These are phyloP conservation scores for Poecilus cupreus DNA, from an alignment of 2,888 invertebrate genomes.

Conservation along the genomic window DNA sequence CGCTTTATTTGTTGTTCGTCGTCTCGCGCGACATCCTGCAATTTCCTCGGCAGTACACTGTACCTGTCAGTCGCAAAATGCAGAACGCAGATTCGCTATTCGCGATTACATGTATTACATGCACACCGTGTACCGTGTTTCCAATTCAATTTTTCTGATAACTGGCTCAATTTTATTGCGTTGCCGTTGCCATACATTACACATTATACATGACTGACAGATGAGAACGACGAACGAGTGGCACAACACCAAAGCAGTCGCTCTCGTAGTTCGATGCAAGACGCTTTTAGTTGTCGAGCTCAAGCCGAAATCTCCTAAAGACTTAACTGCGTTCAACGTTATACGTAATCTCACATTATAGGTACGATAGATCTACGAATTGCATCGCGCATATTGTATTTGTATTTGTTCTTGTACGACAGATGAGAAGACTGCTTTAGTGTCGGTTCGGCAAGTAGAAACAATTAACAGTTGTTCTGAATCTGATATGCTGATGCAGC, in stretches of 20 bases:
- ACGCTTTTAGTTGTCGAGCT: background rate
- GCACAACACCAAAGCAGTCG: background rate
- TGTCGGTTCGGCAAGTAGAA: background rate
- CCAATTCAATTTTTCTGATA: constrained; percentile 25
- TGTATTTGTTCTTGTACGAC: constrained; percentile 3
- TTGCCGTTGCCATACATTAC: too few relatives aligned
- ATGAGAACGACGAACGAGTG: background rate
- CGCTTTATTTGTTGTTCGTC: constrained; percentile 52
- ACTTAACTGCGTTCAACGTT: background rate
- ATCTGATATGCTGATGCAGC: background rate
- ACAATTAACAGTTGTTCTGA: background rate
- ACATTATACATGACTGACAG: constrained; percentile 44
- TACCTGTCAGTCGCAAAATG: constrained; percentile 22
- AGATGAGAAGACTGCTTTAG: background rate
- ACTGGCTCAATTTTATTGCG: constrained; percentile 36
- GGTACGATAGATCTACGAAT: background rate
- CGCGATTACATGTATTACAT: constrained; percentile 21
- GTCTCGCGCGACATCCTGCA: constrained; percentile 25
- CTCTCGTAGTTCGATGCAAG: background rate
- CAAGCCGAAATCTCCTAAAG: background rate
- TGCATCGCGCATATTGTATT: background rate
- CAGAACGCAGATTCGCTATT: constrained; percentile 5
- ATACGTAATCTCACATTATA: background rate
- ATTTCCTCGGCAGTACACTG: constrained; percentile 40
- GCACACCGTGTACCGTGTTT: constrained; percentile 27